These are phyloP conservation scores for Scolopax bukidnonensis DNA, from an alignment of 2,797 vertebrate species.

Conservation along the genomic window DNA sequence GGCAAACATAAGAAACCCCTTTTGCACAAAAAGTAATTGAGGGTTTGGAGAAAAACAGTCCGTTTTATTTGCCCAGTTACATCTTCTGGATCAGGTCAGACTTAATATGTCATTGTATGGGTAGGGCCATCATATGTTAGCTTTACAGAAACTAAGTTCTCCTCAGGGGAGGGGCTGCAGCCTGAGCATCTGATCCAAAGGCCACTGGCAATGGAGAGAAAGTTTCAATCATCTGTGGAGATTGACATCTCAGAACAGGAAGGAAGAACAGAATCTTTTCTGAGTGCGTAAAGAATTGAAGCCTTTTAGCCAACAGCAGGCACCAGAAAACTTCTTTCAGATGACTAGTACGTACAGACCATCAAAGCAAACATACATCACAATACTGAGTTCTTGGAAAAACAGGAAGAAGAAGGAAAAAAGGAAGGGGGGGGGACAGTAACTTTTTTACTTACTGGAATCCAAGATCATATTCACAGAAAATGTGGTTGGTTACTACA, in stretches of 20 bases:
- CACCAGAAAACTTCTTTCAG: not conserved
- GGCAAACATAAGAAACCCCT: not conserved
- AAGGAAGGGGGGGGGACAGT: not conserved
- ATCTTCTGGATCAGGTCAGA: not conserved
- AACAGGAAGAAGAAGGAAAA: not conserved
- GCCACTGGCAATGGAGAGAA: not conserved
- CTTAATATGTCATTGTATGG: not conserved
- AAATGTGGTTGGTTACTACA: not conserved
- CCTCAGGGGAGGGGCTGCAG: not conserved
- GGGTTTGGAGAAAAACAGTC: not conserved
- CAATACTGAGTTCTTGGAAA: slow-evolving; percentile 3
- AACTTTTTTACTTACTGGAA: slow-evolving; percentile 15
- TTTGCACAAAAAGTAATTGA: not conserved
- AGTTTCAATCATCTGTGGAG: not conserved
- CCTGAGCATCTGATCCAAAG: not conserved
- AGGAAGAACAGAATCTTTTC: not conserved
- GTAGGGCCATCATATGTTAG: not conserved
- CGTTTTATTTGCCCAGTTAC: not conserved
- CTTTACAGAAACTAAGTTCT: not conserved
- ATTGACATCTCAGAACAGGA: not conserved
- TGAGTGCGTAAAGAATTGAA: not conserved
- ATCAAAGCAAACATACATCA: not conserved
- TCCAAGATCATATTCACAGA: not conserved
- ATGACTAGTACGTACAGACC: not conserved
- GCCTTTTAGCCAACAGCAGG: not conserved